Evolutionary conservation across 2,888 invertebrate genomes (phyloP), one percentile per base, ranked within the genome.

Genomic region (Anagyrus pseudococci): DNA sequence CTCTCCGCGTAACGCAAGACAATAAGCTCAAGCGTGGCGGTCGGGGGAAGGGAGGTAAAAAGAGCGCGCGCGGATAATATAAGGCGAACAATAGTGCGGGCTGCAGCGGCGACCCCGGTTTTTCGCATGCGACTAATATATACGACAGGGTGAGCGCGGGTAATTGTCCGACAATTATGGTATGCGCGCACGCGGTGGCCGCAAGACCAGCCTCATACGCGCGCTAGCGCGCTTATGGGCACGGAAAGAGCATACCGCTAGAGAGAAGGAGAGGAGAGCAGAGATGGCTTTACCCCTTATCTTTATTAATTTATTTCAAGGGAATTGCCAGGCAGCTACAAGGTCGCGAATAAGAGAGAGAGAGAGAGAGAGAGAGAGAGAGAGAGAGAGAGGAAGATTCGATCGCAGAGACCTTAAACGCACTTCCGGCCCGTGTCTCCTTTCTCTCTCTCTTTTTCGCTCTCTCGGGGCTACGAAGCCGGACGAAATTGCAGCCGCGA

Each of bases 141-240:
- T 69, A 58, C 73, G 71, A 70, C 72, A 70, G 70, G 70, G 65
- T n/a, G 52, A 23, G 62, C 62, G 60, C 69, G 69, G 69, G 71
- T 75, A 75, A 75, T 76, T 74, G 75, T 69, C 66, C 58, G 69
- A 68, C 75, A 74, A 74, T 75, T 75, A 75, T 52, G 71, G 67
- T 67, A 62, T 68, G 69, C 65, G 59, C 23, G 8, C 46, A 4
- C 33, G 50, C 23, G 29, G 13, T 17, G 33, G 29, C 33, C 57
- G 29, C 13, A 2, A 17, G 19, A 13, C 17, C 44, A 15, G 17
- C 40, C 29, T 7, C 6, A 29, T 29, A 29, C 29, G 29, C 29
- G 10, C 4, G 10, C 29, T 29, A 29, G 4, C 29, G 4, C 6
- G 17, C 43, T 43, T 43, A 7, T 19, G 17, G 29, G 29, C 29